Percentiles rank a stretch among this genome's conserved stretches.
These are phyloP conservation scores for Centrocercus urophasianus DNA, from an alignment of 2,113 vertebrate genomes.

Conservation along the genomic window DNA sequence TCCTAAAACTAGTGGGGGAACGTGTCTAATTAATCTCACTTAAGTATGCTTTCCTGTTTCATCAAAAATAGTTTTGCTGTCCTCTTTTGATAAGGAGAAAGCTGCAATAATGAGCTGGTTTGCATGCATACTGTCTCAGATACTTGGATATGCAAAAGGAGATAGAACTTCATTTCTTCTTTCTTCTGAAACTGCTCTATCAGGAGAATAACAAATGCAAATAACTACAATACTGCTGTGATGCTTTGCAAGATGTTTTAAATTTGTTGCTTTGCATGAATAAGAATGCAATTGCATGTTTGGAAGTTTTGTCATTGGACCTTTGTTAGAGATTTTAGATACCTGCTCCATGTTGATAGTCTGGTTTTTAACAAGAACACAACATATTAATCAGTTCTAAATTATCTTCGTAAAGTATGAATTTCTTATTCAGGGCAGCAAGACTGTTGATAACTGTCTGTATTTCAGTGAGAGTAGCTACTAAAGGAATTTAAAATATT, in stretches of 20 bases:
- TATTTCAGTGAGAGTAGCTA: not conserved
- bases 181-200: not conserved
- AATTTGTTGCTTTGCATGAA: not conserved
- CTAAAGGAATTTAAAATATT: conserved; percentile 27
- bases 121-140: not conserved
- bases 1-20: conserved; percentile 5
- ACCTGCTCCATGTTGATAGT: not conserved
- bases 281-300: not conserved
- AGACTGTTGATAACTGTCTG: not conserved
- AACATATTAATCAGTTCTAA: not conserved
- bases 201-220: not conserved
- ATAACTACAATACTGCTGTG: not conserved
- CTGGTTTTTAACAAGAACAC: not conserved
- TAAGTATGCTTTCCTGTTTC: conserved; percentile 48
- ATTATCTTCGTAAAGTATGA: not conserved
- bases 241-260: not conserved
- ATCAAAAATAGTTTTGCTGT: conserved; percentile 19
- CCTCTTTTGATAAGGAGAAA: conserved; percentile 37
- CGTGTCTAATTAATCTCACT: conserved; percentile 35
- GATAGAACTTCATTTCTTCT: not conserved
- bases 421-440: not conserved
- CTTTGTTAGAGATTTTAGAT: not conserved
- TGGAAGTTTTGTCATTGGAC: not conserved
- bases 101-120: not conserved
- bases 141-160: not conserved